Base-by-base conservation (phyloP, 2,888 invertebrate genomes). In the Bombylius major region DNA sequence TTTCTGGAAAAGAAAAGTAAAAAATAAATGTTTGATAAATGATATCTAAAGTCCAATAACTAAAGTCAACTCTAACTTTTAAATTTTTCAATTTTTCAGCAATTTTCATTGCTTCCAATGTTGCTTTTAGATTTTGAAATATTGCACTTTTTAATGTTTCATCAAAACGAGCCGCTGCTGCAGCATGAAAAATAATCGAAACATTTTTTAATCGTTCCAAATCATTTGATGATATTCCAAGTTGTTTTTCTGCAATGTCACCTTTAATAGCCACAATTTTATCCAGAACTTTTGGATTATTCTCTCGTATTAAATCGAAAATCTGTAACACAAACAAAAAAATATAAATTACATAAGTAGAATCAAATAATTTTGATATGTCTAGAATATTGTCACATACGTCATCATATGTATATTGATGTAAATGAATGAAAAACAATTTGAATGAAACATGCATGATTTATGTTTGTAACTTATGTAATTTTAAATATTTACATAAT, bases 1-100 rank as follows among this genome's bases (percentile, higher is more conserved):
- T 0, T 77, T 78, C 82, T 83, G 23, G 23, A 23, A 23, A 23
- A 23, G 9, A 8, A 36, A 36, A 36, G 4, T 36, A 3, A 36
- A 36, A 36, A 8, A 23, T 23, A 23, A 23, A 23, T 2, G 23
- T 23, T 23, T 23, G 23, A 23, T 23, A 23, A n/a, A n/a, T n/a
- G n/a, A 23, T 23, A 23, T 23, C 23, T 2, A 23, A 23, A 23
- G 23, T 23, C 3, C 1, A 23, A 23, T 23, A 23, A 23, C 3
- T 23, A 23, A 23, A 23, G 23, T 23, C 23, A 23, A 23, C 23
- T 23, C 23, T 46, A 5, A 50, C 34, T n/a, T 50, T 32, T 5
- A 50, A 4, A n/a, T 50, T 33, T 5, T 50, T 34, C 14, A 50
- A 50, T 7, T 50, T n/a, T 36, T 36, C 8, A 9, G 49, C 49